Evolutionary conservation across 1,140 invertebrate species (phyloP).

Genomic region (Myzus persicae): DNA sequence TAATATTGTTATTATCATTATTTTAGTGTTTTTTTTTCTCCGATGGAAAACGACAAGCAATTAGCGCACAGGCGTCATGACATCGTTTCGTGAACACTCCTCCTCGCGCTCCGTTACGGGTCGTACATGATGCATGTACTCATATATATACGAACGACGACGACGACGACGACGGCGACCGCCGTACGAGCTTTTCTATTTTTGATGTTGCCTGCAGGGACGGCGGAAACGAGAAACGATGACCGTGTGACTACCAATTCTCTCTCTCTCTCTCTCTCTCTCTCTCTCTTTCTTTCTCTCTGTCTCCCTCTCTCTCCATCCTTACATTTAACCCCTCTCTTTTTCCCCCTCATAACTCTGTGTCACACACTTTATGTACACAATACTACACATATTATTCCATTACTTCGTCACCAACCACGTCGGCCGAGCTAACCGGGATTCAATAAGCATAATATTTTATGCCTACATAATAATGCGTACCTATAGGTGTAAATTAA

Average conservation of each 20-base stretch:
- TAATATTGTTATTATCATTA: neutral
- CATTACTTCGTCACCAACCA: neutral
- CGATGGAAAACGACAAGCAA: neutral
- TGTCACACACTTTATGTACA: neutral
- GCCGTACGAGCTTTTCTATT: conserved; percentile 10
- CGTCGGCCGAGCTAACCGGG: neutral
- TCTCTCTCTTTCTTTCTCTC: no score
- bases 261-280: neutral
- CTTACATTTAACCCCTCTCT: neutral
- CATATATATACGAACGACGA: neutral
- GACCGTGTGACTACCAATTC: conserved; percentile 4
- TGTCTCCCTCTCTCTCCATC: neutral
- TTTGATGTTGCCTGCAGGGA: conserved; percentile 13
- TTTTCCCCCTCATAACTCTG: neutral
- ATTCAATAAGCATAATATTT: neutral
- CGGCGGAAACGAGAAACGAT: conserved; percentile 12
- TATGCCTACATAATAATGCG: neutral
- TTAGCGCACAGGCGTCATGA: conserved; percentile 14
- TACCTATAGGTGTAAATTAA: neutral
- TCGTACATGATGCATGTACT: neutral
- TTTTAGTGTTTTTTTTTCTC: neutral
- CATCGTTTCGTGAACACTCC: neutral
- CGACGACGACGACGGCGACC: neutral
- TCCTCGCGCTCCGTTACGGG: neutral
- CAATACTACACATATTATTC: conserved; percentile 8